Evolutionary conservation across 1,140 invertebrate species (phyloP).

Genomic region (Listronotus bonariensis): DNA sequence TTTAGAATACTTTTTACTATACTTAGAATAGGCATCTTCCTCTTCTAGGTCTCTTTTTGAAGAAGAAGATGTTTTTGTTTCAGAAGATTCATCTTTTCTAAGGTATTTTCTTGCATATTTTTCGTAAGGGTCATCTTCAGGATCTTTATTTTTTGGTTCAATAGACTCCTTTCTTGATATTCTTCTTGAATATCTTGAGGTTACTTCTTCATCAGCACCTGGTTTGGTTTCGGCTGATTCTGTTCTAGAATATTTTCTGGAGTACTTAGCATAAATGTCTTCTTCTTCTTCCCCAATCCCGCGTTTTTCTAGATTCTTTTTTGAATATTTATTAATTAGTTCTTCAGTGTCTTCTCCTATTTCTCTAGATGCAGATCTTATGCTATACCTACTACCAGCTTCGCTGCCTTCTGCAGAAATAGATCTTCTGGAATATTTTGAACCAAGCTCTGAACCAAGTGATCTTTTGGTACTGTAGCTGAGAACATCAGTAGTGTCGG

Average conservation of each 20-base stretch:
- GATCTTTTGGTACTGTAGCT: conserved; percentile 32
- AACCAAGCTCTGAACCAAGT: conserved; percentile 32
- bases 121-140: conserved; percentile 42
- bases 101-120: conserved; percentile 44
- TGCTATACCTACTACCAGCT: conserved; percentile 32
- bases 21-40: conserved; percentile 46
- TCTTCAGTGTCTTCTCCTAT: conserved; percentile 41
- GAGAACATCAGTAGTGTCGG: conserved; percentile 15
- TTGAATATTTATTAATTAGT: conserved; percentile 44
- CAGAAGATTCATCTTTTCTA: conserved; percentile 35
- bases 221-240: conserved; percentile 48
- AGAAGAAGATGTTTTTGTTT: background rate
- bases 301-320: conserved; percentile 47
- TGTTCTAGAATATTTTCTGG: conserved; percentile 44
- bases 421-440: conserved; percentile 45
- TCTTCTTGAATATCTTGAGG: conserved; percentile 61
- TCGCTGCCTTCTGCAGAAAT: conserved; percentile 40
- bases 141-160: conserved; percentile 37
- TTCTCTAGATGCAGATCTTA: conserved; percentile 31
- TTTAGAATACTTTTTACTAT: conserved; percentile 23
- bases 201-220: conserved; percentile 62
- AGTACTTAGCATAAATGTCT: conserved; percentile 50
- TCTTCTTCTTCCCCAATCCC: conserved; percentile 43
- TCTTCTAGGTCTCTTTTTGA: conserved; percentile 24
- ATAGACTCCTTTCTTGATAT: conserved; percentile 55